Percentiles rank a stretch among this genome's conserved stretches.
These are phyloP conservation scores for Scaptomyza cyrtandrae DNA, from an alignment of 2,888 invertebrate species.

Conservation along the genomic window DNA sequence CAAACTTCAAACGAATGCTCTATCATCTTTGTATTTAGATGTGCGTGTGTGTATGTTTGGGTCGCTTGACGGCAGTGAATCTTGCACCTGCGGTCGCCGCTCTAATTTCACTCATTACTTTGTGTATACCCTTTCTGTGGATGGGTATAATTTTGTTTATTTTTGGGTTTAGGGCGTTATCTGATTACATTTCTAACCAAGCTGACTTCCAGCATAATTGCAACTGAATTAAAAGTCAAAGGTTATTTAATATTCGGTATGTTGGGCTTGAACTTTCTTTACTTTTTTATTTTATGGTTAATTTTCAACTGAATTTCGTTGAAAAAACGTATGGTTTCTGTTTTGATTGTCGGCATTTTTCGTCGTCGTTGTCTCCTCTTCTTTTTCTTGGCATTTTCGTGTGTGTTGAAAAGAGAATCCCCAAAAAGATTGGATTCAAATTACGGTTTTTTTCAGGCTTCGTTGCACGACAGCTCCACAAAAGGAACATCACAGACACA, in stretches of 20 bases:
- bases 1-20: slow-evolving; percentile 37
- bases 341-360: slow-evolving; percentile 70
- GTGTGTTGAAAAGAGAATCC: slow-evolving; percentile 61
- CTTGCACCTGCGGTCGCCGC: slow-evolving; percentile 35
- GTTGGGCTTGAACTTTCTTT: not conserved
- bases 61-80: slow-evolving; percentile 52
- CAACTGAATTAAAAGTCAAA: not conserved
- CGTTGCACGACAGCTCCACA: slow-evolving; percentile 57
- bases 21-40: slow-evolving; percentile 49
- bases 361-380: slow-evolving; percentile 16
- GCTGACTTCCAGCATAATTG: not conserved
- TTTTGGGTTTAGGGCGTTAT: not conserved
- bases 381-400: slow-evolving; percentile 22
- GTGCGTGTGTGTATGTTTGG: slow-evolving; percentile 21
- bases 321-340: slow-evolving; percentile 73
- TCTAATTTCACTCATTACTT: slow-evolving; percentile 26
- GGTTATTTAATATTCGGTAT: slow-evolving; percentile 23
- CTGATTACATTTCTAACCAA: not conserved
- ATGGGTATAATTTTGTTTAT: not conserved
- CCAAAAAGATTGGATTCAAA: slow-evolving; percentile 78
- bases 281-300: slow-evolving; percentile 48
- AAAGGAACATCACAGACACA: slow-evolving; percentile 46
- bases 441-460: slow-evolving; percentile 79
- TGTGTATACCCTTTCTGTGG: slow-evolving; percentile 1
- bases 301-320: slow-evolving; percentile 51